Evolutionary conservation across 1,140 invertebrate species (phyloP).

Genomic region (Scaptomyza pallida): DNA sequence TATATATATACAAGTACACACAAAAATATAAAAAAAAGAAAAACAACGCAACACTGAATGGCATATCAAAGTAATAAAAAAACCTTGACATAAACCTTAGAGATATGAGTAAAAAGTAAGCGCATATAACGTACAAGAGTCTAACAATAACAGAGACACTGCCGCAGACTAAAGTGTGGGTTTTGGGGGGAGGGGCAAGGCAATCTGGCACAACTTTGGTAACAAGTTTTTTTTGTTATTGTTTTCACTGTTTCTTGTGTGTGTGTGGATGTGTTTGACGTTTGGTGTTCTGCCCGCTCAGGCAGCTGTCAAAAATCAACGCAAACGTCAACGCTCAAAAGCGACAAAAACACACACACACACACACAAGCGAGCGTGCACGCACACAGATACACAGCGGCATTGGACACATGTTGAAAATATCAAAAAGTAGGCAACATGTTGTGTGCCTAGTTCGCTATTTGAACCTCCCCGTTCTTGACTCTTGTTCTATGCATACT

Average conservation of each 20-base stretch:
- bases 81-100: conserved; percentile 81
- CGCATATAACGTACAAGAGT: conserved; percentile 71
- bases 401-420: conserved; percentile 80
- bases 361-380: conserved; percentile 13
- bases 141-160: conserved; percentile 67
- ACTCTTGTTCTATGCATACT: conserved; percentile 60
- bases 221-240: conserved; percentile 80
- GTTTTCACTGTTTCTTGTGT: too few relatives aligned
- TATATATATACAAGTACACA: conserved; percentile 4
- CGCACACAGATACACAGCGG: conserved; percentile 17
- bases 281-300: conserved; percentile 60
- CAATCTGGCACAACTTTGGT: conserved; percentile 78
- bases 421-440: conserved; percentile 82
- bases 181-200: conserved; percentile 41
- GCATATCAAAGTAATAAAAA: conserved; percentile 72
- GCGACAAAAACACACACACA: conserved; percentile 53
- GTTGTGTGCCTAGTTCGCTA: conserved; percentile 57
- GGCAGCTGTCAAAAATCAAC: conserved; percentile 82
- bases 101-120: conserved; percentile 75
- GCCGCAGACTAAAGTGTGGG: not conserved
- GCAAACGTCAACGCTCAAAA: conserved; percentile 79
- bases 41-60: conserved; percentile 8
- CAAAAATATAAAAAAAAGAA: conserved; percentile 5
- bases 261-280: conserved; percentile 36
- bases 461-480: conserved; percentile 11